phyloP scores from a whole-genome alignment of 2,113 vertebrate genomes.

The Tangachromis dhanisi region DNA sequence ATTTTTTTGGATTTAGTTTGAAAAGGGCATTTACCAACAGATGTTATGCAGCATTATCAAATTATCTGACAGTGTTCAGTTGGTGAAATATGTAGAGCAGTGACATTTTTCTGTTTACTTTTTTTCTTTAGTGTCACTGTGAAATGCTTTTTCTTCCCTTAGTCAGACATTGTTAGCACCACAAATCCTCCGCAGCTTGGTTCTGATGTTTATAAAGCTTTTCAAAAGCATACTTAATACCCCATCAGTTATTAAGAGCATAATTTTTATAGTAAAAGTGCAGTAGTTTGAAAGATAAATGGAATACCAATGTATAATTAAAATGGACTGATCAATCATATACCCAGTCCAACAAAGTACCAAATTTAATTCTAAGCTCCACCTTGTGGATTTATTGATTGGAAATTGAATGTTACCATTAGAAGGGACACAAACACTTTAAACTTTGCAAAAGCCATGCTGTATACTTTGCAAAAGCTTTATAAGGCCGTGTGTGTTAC shows the following conservation, averaged over 20 bases:
- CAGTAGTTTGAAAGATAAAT: neutral
- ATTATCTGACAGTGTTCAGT: constrained; percentile 30
- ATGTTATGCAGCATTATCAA: constrained; percentile 1
- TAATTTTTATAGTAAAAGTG: neutral
- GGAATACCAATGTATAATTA: neutral
- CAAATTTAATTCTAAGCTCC: neutral
- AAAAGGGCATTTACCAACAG: constrained; percentile 61
- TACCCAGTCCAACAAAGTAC: neutral
- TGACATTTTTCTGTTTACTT: neutral
- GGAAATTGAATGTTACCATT: neutral
- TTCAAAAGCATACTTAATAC: neutral
- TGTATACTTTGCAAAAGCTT: constrained; percentile 29
- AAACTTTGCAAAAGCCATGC: neutral
- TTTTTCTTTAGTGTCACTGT: neutral
- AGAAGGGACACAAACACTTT: neutral
- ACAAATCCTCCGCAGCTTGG: neutral
- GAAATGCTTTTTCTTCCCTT: neutral
- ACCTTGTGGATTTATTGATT: neutral
- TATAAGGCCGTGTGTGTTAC: neutral
- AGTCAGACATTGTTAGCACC: neutral
- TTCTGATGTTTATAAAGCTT: neutral
- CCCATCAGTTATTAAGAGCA: neutral
- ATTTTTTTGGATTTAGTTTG: neutral
- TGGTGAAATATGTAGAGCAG: neutral
- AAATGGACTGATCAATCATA: neutral